Base-by-base conservation (phyloP, 2,113 vertebrate genomes). In the Rhegmatorhina hoffmannsi region DNA sequence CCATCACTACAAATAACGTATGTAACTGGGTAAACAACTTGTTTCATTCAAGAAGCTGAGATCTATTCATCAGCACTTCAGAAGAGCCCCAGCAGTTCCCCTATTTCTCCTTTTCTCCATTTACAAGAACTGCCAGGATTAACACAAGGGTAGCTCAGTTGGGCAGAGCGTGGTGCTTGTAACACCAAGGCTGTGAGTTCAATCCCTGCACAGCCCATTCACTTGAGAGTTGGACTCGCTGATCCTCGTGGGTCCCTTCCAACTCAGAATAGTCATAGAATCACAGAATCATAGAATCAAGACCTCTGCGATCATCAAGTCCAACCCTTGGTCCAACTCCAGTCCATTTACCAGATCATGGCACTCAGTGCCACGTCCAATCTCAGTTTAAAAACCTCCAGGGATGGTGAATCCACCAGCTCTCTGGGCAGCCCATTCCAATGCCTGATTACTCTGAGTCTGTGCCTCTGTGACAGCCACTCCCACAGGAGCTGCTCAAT, bases 201-300 rank as follows among this genome's bases (percentile, higher is more conserved):
- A 1, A 28, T 59, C 18, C 50, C 31, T 0, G 0, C 28, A 33
- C 1, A 1, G 63, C 36, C 34, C 1, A 3, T 38, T 52, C 26
- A 38, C 33, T 24, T 59, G 20, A 59, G 60, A 50, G 31, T 0
- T 50, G 31, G 50, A 88, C 49, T 81, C 43, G 25, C 49, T 34
- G 43, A 56, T 50, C 34, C 50, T 44, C 16, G 76, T 66, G 60
- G 23, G 33, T 59, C 36, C 77, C 60, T 74, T 59, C 44, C 36
- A 74, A 15, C 38, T 59, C 33, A 46, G 60, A 74, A 67, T 81
- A 80, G 31, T 43, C 40, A 38, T 38, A 38, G 38, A 38, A 38
- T 36, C 36, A 40, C 11, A 40, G 40, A 40, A 40, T 40, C 40
- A 40, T 13, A 40, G 40, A 40, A 40, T 43, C 13, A 15, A 43